phyloP scores from a whole-genome alignment of 2,888 invertebrate species.

The Synergus laeviventris region DNA sequence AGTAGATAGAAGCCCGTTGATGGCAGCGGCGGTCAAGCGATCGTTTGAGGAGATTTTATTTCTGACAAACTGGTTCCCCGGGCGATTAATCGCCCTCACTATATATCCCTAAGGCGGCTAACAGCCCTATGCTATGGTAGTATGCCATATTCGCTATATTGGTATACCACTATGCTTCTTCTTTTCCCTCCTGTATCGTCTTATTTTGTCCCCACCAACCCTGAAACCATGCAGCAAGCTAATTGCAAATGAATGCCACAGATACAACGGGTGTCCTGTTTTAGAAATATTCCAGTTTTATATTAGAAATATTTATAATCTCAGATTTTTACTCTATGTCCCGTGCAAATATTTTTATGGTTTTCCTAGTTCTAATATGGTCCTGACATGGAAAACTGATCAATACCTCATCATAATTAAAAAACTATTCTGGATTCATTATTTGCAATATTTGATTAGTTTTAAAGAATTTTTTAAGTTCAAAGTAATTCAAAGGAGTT shows the following conservation, averaged over 20 bases:
- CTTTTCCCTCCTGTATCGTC: constrained; percentile 55
- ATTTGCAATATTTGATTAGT: no score
- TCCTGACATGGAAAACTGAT: no score
- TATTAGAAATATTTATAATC: constrained; percentile 31
- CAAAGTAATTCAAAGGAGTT: no score
- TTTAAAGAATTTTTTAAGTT: no score
- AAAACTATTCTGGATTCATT: no score
- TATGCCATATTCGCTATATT: background rate
- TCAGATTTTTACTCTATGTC: background rate
- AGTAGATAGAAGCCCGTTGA: constrained; percentile 42
- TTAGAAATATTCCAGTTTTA: constrained; percentile 43
- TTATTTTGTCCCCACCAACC: constrained; percentile 55
- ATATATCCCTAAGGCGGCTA: constrained; percentile 53
- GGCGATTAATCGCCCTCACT: constrained; percentile 57
- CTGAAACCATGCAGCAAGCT: constrained; percentile 53
- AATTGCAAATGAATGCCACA: constrained; percentile 56
- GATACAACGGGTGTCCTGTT: constrained; percentile 54
- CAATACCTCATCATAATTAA: no score
- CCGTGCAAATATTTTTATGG: no score
- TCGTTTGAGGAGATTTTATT: constrained; percentile 57
- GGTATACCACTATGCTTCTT: constrained; percentile 45
- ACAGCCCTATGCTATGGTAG: constrained; percentile 42
- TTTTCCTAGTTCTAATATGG: no score
- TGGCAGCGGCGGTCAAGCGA: constrained; percentile 49
- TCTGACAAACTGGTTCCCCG: constrained; percentile 58